Evolutionary conservation across 2,113 vertebrate species (phyloP), one percentile per base, ranked within the genome.

Genomic region (Nesogale talazaci): DNA sequence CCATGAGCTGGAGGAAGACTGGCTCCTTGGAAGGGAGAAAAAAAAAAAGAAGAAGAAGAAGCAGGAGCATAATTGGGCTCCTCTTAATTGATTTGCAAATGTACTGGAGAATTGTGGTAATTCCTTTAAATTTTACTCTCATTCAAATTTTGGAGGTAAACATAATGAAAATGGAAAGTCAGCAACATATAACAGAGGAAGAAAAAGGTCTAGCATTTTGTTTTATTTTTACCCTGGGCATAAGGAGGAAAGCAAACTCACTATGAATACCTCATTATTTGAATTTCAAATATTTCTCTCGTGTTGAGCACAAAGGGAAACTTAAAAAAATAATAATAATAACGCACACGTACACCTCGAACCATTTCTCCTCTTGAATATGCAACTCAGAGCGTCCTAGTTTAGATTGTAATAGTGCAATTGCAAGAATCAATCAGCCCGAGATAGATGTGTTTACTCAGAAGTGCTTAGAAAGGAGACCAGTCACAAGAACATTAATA

Each of bases 251-350:
- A 86, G 84, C 82, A 95, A 92, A 25, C 63, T 96, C 40, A 46
- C 79, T 10, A 31, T 89, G 97, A 90, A 93, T 97, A 96, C 84
- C 94, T 97, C 95, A 94, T 97, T 97, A 97, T 95, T 98, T 97
- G 96, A 97, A 97, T 97, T 97, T 96, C 93, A 97, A 97, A 94
- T 92, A 94, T 67, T 96, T 89, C 93, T 95, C 86, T 92, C 5
- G 31, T 94, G 94, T 93, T 77, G 72, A 93, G 86, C 95, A 94
- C 42, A 95, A 98, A 97, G 91, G 94, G 94, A 96, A 9, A 9
- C 57, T 95, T 83, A 31, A 90, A 77, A 91, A 79, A 92, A 96
- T 94, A 95, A 76, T 78, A 95, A 96, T 94, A 95, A 76, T 75
- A 95, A 90, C 94, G 94, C 87, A 65, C 87, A 67, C 34, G 34